phyloP scores from a whole-genome alignment of 2,888 invertebrate genomes.

The Nephrocerus scutellatus region DNA sequence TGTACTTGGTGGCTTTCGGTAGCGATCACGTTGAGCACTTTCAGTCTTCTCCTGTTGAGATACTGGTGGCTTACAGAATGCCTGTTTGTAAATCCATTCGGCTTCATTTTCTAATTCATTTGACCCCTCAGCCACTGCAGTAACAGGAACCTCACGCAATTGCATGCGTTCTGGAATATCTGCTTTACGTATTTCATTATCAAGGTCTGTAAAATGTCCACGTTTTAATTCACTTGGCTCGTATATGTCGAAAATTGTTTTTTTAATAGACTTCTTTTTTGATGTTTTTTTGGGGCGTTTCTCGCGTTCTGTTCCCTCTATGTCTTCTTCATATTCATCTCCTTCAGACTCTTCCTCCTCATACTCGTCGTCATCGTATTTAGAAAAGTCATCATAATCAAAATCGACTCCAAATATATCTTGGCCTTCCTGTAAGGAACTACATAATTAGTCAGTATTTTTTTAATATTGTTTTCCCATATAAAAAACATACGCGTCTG shows the following conservation, averaged over 20 bases:
- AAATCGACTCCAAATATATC: constrained; percentile 99
- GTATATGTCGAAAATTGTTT: constrained; percentile 88
- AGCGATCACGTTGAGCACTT: constrained; percentile 40
- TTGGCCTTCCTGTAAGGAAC: constrained; percentile 92
- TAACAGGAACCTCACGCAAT: constrained; percentile 79
- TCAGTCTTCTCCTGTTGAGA: constrained; percentile 60
- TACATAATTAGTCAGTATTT: constrained; percentile 33
- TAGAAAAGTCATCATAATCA: constrained; percentile 85
- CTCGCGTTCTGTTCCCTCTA: constrained; percentile 59
- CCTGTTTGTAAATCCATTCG: constrained; percentile 95
- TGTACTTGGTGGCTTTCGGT: constrained; percentile 61
- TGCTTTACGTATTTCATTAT: constrained; percentile 81
- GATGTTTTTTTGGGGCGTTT: constrained; percentile 68
- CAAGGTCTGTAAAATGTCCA: constrained; percentile 90
- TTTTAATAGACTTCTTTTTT: constrained; percentile 66
- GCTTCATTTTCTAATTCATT: constrained; percentile 90
- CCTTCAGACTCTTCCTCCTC: constrained; percentile 69
- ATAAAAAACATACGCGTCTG: constrained; percentile 66
- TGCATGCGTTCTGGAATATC: constrained; percentile 92
- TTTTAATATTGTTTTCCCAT: neutral
- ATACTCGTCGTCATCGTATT: constrained; percentile 74
- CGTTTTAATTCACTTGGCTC: constrained; percentile 96
- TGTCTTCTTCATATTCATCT: constrained; percentile 74
- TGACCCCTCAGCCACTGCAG: constrained; percentile 72
- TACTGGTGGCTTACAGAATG: constrained; percentile 76